Evolutionary conservation across 2,797 vertebrate species (phyloP).

Genomic region (Agapornis canus): DNA sequence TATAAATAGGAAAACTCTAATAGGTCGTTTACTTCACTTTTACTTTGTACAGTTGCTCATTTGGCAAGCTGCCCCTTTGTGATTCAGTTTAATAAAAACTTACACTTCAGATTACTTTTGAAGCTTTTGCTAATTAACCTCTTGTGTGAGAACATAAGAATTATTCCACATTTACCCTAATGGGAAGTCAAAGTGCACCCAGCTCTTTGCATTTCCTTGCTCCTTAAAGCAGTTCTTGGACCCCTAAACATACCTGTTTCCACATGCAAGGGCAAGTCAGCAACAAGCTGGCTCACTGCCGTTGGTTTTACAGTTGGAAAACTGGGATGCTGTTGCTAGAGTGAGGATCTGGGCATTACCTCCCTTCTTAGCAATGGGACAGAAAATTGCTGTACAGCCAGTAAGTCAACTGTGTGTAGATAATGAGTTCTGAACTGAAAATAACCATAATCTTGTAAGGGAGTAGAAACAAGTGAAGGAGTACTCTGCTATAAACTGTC

Average conservation of each 20-base stretch:
- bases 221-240: not conserved
- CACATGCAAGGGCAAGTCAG: not conserved
- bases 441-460: not conserved
- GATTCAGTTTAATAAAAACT: conserved; percentile 36
- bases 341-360: not conserved
- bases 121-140: conserved; percentile 38
- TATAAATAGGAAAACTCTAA: conserved; percentile 26
- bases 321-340: not conserved
- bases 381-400: not conserved
- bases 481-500: not conserved
- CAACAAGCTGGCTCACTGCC: not conserved
- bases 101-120: not conserved
- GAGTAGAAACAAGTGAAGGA: not conserved
- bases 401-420: not conserved
- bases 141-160: not conserved
- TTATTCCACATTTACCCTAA: not conserved
- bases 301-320: not conserved
- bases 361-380: not conserved
- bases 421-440: not conserved
- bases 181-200: not conserved
- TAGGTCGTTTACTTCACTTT: conserved; percentile 36
- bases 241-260: not conserved
- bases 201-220: not conserved
- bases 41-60: not conserved
- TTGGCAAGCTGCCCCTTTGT: conserved; percentile 37